Conservation (phyloP, 2,113 vertebrate genomes). For the Notothenia rossii region DNA sequence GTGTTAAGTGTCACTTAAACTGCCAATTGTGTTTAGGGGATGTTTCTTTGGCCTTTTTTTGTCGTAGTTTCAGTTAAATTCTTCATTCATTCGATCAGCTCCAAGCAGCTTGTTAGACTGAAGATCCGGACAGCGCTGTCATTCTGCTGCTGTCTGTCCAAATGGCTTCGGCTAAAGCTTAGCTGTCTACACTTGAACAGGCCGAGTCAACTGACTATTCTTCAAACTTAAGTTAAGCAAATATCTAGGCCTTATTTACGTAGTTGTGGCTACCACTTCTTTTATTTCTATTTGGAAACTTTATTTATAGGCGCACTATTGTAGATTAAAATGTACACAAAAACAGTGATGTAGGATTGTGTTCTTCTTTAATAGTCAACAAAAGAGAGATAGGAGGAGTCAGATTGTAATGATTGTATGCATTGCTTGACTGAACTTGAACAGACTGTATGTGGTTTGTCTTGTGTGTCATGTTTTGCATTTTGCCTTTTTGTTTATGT, state of each 20-base stretch:
- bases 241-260: neutral
- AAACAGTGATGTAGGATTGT: no score
- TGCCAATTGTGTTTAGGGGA: slow-evolving; percentile 46
- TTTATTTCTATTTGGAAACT: neutral
- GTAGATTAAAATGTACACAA: no score
- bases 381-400: neutral
- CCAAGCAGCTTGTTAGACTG: slow-evolving; percentile 66
- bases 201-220: slow-evolving; percentile 28
- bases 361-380: slow-evolving; percentile 6
- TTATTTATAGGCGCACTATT: neutral
- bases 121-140: slow-evolving; percentile 44
- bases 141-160: slow-evolving; percentile 55
- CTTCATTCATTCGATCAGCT: slow-evolving; percentile 55
- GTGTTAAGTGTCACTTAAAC: slow-evolving; percentile 66
- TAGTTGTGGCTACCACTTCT: neutral
- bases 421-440: no score
- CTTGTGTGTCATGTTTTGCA: no score
- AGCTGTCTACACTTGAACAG: slow-evolving; percentile 49
- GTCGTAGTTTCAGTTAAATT: slow-evolving; percentile 47
- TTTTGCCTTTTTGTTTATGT: no score
- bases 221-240: slow-evolving; percentile 11
- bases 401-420: no score
- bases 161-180: slow-evolving; percentile 44
- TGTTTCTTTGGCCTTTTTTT: slow-evolving; percentile 24
- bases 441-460: no score